Conservation (phyloP, 2,888 invertebrate genomes). For the Synergus laeviventris region DNA sequence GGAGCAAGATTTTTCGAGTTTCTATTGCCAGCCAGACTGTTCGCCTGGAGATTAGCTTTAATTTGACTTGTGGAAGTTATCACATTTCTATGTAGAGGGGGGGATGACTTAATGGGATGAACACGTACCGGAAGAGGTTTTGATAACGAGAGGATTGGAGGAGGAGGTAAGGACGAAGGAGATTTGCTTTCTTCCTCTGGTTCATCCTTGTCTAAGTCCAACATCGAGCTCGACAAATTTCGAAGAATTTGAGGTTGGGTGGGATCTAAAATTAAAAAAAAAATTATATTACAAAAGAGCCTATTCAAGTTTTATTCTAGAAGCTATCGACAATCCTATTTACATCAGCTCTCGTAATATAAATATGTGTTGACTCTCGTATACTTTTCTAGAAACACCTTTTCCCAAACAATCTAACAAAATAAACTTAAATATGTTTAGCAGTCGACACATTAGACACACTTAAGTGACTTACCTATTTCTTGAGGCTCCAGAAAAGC, state of each 20-base stretch:
- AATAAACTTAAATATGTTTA: constrained; percentile 1
- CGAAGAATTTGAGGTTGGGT: constrained; percentile 77
- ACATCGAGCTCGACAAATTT: constrained; percentile 72
- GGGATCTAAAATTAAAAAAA: constrained; percentile 74
- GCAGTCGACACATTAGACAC: constrained; percentile 42
- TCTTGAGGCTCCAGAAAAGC: constrained; percentile 77
- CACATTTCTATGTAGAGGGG: constrained; percentile 69
- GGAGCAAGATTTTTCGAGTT: constrained; percentile 70
- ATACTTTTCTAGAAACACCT: background rate
- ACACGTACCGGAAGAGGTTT: constrained; percentile 72
- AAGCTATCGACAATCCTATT: background rate
- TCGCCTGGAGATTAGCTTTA: constrained; percentile 69
- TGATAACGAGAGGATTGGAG: constrained; percentile 49
- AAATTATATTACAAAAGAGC: background rate
- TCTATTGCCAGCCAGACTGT: constrained; percentile 62
- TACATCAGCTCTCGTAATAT: background rate
- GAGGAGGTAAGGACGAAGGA: constrained; percentile 59
- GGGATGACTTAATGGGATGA: constrained; percentile 72
- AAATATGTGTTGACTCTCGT: background rate
- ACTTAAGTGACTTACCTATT: constrained; percentile 58
- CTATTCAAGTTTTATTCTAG: background rate
- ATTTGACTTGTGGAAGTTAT: constrained; percentile 73
- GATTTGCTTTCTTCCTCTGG: constrained; percentile 64
- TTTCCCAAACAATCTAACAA: background rate
- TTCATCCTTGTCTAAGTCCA: constrained; percentile 64